Conservation (phyloP, 23 tunicate species). For the Botrylloides violaceus region DNA sequence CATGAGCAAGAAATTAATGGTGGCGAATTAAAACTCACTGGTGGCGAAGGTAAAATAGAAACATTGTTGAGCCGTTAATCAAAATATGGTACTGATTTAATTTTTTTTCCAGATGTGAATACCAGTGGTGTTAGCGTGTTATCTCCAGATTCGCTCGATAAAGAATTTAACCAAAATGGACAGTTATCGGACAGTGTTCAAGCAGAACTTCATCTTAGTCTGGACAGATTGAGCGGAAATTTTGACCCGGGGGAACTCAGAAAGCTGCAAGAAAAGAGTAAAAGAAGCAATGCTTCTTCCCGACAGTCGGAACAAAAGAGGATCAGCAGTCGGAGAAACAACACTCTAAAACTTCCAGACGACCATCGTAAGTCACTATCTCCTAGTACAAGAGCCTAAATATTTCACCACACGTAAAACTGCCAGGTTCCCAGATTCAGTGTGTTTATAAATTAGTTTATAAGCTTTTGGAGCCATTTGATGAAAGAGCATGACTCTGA, state of each 20-base stretch:
- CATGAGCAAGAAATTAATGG: not conserved
- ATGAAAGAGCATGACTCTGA: too few species aligned
- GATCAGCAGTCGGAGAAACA: too few species aligned
- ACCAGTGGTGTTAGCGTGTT: slow-evolving; percentile 22
- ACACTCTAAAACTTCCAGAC: too few species aligned
- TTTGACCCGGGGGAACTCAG: slow-evolving; percentile 56
- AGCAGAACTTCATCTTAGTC: slow-evolving; percentile 85
- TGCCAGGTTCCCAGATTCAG: too few species aligned
- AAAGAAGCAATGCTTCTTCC: not conserved
- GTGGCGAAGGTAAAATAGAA: not conserved
- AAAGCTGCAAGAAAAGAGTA: slow-evolving; percentile 23
- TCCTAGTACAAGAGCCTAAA: too few species aligned
- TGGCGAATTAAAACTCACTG: not conserved
- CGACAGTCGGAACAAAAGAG: too few species aligned
- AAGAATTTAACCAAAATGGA: not conserved
- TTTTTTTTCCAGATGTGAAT: slow-evolving; percentile 3
- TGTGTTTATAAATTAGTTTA: too few species aligned
- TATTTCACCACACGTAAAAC: too few species aligned
- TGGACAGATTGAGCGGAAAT: slow-evolving; percentile 77
- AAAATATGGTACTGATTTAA: not conserved
- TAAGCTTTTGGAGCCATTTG: too few species aligned
- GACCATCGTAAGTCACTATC: too few species aligned
- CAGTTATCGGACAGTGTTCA: slow-evolving; percentile 53
- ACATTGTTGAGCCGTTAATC: not conserved
- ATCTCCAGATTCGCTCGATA: not conserved